Conservation (phyloP, 2,888 invertebrate species). For the Drosophila vallismaia region DNA sequence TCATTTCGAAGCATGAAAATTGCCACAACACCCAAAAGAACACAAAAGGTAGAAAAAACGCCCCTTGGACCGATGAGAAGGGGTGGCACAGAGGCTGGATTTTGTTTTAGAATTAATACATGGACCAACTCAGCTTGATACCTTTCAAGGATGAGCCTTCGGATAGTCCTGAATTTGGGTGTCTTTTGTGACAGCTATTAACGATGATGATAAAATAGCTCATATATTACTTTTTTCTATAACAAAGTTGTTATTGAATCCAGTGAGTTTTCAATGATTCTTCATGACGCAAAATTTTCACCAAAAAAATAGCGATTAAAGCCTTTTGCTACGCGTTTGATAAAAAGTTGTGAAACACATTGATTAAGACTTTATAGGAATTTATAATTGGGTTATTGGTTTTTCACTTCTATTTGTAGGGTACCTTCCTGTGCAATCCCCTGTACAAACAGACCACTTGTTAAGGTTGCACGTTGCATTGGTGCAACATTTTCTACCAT, state of each 20-base stretch:
- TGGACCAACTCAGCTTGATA: slow-evolving; percentile 4
- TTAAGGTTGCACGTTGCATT: slow-evolving; percentile 10
- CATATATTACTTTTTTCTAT: background rate
- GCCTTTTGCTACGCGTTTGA: background rate
- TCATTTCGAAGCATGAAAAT: slow-evolving; percentile 60
- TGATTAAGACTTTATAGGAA: background rate
- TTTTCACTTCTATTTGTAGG: slow-evolving; percentile 7
- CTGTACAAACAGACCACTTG: background rate
- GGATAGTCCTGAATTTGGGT: background rate
- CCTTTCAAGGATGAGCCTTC: background rate
- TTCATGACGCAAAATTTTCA: slow-evolving; percentile 1
- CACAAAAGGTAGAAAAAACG: slow-evolving; percentile 38
- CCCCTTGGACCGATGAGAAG: slow-evolving; percentile 19
- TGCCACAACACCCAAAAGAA: slow-evolving; percentile 23
- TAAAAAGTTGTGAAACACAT: background rate
- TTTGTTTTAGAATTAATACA: slow-evolving; percentile 10
- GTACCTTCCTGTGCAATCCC: slow-evolving; percentile 3
- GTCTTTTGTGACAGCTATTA: background rate
- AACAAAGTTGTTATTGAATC: slow-evolving; percentile 5
- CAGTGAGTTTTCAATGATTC: background rate
- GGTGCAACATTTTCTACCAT: slow-evolving; percentile 18
- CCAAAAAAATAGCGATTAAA: background rate
- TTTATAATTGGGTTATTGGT: too few species aligned
- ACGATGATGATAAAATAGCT: background rate
- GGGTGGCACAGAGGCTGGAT: slow-evolving; percentile 13